Evolutionary conservation across 1,140 invertebrate species (phyloP), one percentile per base, ranked within the genome.

Genomic region (Drosophila sturtevanti): DNA sequence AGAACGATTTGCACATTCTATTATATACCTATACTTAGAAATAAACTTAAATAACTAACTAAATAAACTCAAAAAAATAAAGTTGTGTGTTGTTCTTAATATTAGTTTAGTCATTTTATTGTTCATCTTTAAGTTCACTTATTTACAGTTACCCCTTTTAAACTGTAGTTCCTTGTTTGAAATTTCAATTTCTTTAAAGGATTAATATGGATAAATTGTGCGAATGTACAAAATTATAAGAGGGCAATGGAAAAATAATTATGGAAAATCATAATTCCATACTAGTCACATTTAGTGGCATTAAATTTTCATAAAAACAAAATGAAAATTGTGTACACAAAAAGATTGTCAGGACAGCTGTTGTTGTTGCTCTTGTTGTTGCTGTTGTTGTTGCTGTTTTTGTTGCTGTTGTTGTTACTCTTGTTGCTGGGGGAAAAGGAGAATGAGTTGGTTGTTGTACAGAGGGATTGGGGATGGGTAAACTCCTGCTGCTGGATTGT

Each of bases 261-360:
- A 71, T 63, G 41, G 61, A 21, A 68, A 84, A 73, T 87, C 72
- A 84, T 87, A 44, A 44, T 60, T 60, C 60, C 55, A 31, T 63
- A 64, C 41, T 63, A 78, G 65, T 52, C 73, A 63, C 38, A 72
- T 84, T 77, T 75, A 62, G 59, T 31, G 65, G 63, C 82, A 89
- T 89, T 84, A 84, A 84, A 89, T 69, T 87, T 87, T 79, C 69
- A 89, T 80, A 77, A 62, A 71, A 18, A 68, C 38, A 34, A 66
- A 80, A 74, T 82, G 66, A 74, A 84, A 89, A 89, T 77, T 77
- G 60, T 69, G 64, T 68, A 74, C 69, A 75, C 65, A 66, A 63
- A 31, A 61, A 51, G 59, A 63, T 48, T 59, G 41, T 27, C 51
- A 44, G 10, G 37, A 21, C 31, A 51, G 12, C 37, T 10, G 14